Evolutionary conservation across 2,888 invertebrate species (phyloP), one percentile per base, ranked within the genome.

Genomic region (Altica lythri): DNA sequence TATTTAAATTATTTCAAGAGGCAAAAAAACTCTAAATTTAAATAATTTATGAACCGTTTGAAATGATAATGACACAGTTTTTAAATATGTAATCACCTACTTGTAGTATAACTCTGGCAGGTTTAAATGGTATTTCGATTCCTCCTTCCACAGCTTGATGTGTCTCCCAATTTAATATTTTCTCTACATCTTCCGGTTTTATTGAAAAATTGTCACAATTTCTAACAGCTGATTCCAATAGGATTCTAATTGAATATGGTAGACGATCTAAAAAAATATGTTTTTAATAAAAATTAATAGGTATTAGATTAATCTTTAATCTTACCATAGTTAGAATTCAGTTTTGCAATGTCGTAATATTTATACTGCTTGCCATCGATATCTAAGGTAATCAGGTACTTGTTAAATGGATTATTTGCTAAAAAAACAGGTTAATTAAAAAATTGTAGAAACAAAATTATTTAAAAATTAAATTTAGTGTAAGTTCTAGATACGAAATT

Each of bases 121-220:
- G 98, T 75, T 93, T 94, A 76, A 98, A 99, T 0, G 96, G 89
- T 19, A 99, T 89, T 80, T 99, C 98, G 19, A 92, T 89, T 32
- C 87, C 89, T 1, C 79, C 84, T 43, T 82, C 82, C 0, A 80
- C 75, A 0, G 72, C 68, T 74, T 93, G 91, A 72, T 87, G 88
- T 37, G 75, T 75, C 68, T 91, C 86, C 98, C 98, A 99, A 57
- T 89, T 83, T 48, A 97, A 80, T 32, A 98, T 91, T 60, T 86
- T 92, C 61, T 89, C 79, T 0, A 98, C 95, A 79, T 99, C 97
- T 59, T 84, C 80, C 73, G 88, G 82, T 49, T 85, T 80, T 6
- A 97, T 88, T 75, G 94, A 93, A 75, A 98, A 97, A 69, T 90
- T 89, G 77, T 99, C 98, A 75, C 98, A 98, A 79, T 95, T 95